phyloP scores from a whole-genome alignment of 1,140 invertebrate genomes.

The Stegodyphus mimosarum region DNA sequence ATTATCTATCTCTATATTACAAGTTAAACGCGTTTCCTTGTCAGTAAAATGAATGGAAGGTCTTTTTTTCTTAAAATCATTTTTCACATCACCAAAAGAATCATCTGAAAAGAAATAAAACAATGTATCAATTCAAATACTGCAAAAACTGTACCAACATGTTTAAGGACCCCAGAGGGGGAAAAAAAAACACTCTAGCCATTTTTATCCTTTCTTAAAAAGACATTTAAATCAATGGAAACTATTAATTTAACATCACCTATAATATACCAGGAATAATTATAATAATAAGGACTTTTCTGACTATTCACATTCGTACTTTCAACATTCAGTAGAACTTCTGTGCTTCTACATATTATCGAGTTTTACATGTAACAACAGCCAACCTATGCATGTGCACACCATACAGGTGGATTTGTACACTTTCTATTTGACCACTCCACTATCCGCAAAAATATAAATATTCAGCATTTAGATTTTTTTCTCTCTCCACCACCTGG shows the following conservation, averaged over 20 bases:
- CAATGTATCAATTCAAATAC: background rate
- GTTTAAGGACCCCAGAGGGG: background rate
- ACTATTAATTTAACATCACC: background rate
- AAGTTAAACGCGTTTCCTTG: constrained; percentile 4
- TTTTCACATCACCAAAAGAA: constrained; percentile 12
- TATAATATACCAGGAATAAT: background rate
- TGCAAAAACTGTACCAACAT: background rate
- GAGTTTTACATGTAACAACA: no score
- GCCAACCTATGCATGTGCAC: no score
- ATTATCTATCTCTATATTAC: constrained; percentile 38
- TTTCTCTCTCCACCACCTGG: no score
- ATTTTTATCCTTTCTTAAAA: background rate
- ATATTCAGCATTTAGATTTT: no score
- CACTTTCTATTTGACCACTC: no score
- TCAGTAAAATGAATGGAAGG: constrained; percentile 42
- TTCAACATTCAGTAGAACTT: no score
- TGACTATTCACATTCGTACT: no score
- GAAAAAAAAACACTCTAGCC: no score
- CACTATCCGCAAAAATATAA: no score
- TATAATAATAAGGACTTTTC: background rate
- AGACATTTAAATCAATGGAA: background rate
- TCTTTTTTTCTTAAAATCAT: constrained; percentile 53
- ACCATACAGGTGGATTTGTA: no score
- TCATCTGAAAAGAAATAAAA: constrained; percentile 21
- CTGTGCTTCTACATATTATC: no score